Evolutionary conservation across 2,113 vertebrate genomes (phyloP).

Genomic region (Dicaeum eximium): DNA sequence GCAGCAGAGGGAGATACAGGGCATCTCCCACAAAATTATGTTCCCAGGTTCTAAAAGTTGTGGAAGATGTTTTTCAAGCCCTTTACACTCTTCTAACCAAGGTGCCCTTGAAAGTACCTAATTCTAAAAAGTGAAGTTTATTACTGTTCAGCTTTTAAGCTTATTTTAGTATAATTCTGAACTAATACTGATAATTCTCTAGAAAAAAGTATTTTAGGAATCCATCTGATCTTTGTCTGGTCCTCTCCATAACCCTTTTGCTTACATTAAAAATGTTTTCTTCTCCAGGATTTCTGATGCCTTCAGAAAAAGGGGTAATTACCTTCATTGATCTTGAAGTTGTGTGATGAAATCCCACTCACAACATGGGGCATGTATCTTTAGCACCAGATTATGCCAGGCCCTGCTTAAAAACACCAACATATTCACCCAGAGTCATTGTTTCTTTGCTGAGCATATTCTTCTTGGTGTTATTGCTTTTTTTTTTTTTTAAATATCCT

Average conservation of each 20-base stretch:
- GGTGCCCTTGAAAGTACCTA: not conserved
- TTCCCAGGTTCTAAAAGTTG: not conserved
- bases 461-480: not conserved
- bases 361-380: not conserved
- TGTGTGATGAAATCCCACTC: not conserved
- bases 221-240: not conserved
- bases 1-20: fast-evolving
- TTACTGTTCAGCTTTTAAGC: not conserved
- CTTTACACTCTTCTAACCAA: not conserved
- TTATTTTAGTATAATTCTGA: not conserved
- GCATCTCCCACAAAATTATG: not conserved
- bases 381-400: not conserved
- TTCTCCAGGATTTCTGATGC: not conserved
- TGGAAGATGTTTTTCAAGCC: not conserved
- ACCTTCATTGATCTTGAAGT: not conserved
- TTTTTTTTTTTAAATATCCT: not conserved
- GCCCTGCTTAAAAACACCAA: not conserved
- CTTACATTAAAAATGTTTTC: not conserved
- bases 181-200: not conserved
- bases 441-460: not conserved
- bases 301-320: not conserved
- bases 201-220: not conserved
- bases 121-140: not conserved
- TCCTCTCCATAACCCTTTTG: not conserved
- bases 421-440: not conserved